These are phyloP conservation scores for Xenops minutus DNA, from an alignment of 2,797 vertebrate genomes.

Conservation along the genomic window DNA sequence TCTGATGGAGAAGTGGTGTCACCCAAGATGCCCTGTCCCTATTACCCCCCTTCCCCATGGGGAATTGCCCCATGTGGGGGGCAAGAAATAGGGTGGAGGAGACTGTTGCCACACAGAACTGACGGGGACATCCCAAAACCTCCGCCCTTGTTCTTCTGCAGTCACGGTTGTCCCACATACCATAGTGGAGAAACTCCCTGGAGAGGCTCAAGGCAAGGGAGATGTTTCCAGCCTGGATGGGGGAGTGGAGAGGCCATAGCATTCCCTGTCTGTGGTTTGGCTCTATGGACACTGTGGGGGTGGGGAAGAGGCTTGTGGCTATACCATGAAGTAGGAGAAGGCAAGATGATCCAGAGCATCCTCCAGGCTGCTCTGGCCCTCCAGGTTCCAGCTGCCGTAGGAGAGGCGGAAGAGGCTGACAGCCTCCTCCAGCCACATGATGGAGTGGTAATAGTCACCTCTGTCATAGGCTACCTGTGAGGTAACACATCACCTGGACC, in stretches of 20 bases:
- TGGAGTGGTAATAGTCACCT: conserved; percentile 91
- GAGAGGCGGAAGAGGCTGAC: conserved; percentile 84
- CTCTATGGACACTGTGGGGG: too few relatives aligned
- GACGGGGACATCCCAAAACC: not conserved
- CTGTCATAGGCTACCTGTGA: conserved; percentile 90
- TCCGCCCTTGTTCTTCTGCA: not conserved
- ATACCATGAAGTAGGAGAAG: conserved; percentile 92
- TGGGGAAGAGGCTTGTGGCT: not conserved
- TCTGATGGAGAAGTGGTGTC: conserved; percentile 71
- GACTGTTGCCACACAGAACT: not conserved
- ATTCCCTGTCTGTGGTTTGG: fast-evolving
- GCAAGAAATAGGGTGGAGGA: not conserved
- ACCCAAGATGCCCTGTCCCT: fast-evolving
- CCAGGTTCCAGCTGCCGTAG: conserved; percentile 81
- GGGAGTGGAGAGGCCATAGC: not conserved
- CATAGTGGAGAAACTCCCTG: conserved; percentile 86
- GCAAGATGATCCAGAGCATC: conserved; percentile 92
- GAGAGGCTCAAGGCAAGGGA: conserved; percentile 87
- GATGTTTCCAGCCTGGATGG: conserved; percentile 86
- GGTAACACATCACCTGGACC: not conserved
- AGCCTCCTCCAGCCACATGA: conserved; percentile 90
- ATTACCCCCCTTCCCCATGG: not conserved
- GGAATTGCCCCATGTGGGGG: not conserved
- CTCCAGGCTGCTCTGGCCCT: conserved; percentile 87
- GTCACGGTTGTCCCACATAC: conserved; percentile 67